Conservation (phyloP, 2,113 vertebrate species). For the Bos javanicus region DNA sequence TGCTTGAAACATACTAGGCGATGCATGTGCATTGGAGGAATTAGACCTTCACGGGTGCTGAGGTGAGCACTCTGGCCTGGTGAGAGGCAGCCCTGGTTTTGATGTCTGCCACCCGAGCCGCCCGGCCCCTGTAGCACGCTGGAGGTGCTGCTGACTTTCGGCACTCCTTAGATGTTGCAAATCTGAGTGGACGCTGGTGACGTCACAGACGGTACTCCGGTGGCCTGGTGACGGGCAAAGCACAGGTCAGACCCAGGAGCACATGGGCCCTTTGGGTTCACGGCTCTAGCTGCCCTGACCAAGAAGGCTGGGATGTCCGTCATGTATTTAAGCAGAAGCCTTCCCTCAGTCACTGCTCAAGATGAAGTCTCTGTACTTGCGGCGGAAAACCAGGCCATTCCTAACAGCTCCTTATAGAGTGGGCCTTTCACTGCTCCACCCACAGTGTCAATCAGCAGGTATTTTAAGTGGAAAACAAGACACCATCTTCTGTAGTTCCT, state of each 20-base stretch:
- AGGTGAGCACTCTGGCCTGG: not conserved
- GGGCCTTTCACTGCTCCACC: not conserved
- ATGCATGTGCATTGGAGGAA: no score
- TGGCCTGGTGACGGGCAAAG: not conserved
- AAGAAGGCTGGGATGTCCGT: not conserved
- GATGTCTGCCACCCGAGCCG: fast-evolving
- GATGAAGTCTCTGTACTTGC: not conserved
- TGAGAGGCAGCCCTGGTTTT: not conserved
- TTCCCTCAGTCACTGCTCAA: not conserved
- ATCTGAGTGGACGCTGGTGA: not conserved
- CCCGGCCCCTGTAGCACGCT: fast-evolving
- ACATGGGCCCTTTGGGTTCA: not conserved
- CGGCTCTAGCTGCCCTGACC: not conserved
- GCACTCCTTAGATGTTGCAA: not conserved
- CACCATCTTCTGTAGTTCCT: not conserved
- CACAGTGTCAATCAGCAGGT: fast-evolving
- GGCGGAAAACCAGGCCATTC: not conserved
- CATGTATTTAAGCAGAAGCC: not conserved
- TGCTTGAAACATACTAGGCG: not conserved
- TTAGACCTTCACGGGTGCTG: not conserved
- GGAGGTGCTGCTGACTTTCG: not conserved
- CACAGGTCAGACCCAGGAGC: not conserved
- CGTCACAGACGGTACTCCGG: not conserved
- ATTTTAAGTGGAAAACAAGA: fast-evolving
- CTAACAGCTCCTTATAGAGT: not conserved